These are phyloP conservation scores for Stomorhina lunata DNA, from an alignment of 2,888 invertebrate species.

Conservation along the genomic window DNA sequence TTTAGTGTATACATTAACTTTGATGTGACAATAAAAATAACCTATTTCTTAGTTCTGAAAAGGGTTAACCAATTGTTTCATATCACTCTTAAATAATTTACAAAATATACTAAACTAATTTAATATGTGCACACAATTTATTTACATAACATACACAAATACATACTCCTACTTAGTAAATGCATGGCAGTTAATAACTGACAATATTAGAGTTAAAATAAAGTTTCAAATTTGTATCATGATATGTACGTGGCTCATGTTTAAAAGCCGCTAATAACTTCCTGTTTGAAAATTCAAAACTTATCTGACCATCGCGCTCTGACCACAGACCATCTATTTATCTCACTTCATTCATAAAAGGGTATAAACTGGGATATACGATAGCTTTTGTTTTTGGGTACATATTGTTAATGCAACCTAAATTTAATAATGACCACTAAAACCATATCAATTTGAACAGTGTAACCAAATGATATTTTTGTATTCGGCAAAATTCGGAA, in stretches of 20 bases:
- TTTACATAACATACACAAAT: neutral
- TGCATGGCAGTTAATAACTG: neutral
- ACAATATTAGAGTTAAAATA: neutral
- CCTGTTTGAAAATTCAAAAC: neutral
- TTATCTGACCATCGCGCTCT: neutral
- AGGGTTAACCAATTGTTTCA: too few species aligned
- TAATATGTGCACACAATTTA: neutral
- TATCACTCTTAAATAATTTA: neutral
- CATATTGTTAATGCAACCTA: neutral
- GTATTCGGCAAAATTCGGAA: too few species aligned
- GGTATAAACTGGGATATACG: neutral
- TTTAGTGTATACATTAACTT: too few species aligned
- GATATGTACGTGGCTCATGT: neutral
- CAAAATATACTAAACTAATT: neutral
- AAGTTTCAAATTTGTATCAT: neutral
- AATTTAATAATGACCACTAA: conserved; percentile 9
- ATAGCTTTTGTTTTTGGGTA: neutral
- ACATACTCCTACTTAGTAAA: neutral
- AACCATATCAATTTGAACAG: neutral
- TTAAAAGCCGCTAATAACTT: neutral
- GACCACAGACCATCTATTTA: conserved; percentile 16
- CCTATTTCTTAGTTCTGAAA: too few species aligned
- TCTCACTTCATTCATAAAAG: neutral
- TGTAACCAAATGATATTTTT: too few species aligned
- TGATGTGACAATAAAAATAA: too few species aligned